Conservation (phyloP, 2,888 invertebrate species). For the Drosophila limbata region DNA sequence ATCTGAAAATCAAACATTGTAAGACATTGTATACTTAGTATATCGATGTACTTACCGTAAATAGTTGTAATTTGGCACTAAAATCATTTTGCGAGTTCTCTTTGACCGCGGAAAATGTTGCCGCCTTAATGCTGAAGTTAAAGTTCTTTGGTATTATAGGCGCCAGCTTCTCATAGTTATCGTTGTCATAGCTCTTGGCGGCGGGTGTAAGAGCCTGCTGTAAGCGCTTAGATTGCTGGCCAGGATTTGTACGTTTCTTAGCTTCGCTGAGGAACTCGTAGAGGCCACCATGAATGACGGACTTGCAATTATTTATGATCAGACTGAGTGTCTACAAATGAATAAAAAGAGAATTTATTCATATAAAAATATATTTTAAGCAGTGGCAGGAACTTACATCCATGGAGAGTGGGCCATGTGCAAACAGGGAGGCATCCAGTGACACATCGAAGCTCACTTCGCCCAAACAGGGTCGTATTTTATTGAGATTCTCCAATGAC, state of each 20-base stretch:
- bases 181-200: constrained; percentile 81
- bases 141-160: constrained; percentile 94
- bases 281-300: constrained; percentile 86
- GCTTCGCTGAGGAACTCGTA: constrained; percentile 86
- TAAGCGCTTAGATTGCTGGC: constrained; percentile 35
- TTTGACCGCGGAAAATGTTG: constrained; percentile 89
- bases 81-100: constrained; percentile 90
- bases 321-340: constrained; percentile 84
- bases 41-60: constrained; percentile 86
- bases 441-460: constrained; percentile 91
- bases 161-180: constrained; percentile 88
- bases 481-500: constrained; percentile 84
- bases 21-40: too few relatives aligned
- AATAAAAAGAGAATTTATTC: neutral
- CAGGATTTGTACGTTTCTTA: constrained; percentile 80
- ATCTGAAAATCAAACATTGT: constrained; percentile 83
- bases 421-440: constrained; percentile 91
- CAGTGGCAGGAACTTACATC: constrained; percentile 87
- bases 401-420: constrained; percentile 93
- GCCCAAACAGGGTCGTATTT: constrained; percentile 89
- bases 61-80: constrained; percentile 89
- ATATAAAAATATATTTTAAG: neutral
- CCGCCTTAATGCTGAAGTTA: constrained; percentile 90
- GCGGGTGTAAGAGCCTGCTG: constrained; percentile 31
- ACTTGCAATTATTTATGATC: constrained; percentile 86